phyloP scores from a whole-genome alignment of 2,888 invertebrate species.

The Bellardia pandia region DNA sequence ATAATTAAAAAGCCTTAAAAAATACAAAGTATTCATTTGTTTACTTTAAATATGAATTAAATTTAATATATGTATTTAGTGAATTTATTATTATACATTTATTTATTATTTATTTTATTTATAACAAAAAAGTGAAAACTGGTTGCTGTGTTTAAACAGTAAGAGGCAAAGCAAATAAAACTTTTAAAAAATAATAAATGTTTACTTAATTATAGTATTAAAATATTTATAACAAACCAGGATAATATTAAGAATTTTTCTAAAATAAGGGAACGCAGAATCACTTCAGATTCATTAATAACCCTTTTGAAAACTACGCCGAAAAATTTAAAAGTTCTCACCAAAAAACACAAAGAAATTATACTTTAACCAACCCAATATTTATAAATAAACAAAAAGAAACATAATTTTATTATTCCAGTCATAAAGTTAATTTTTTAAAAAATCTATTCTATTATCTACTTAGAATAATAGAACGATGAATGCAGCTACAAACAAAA shows the following conservation, averaged over 20 bases:
- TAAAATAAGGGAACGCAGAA: too few species aligned
- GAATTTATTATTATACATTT: too few species aligned
- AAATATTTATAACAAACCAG: too few species aligned
- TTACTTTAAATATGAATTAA: neutral
- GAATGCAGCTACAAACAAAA: slow-evolving; percentile 21
- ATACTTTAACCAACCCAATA: neutral
- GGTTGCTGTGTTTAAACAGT: neutral
- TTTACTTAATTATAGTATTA: too few species aligned
- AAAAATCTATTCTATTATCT: slow-evolving; percentile 13
- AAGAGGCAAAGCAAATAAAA: too few species aligned
- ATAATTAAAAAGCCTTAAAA: neutral
- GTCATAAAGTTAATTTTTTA: slow-evolving; percentile 16
- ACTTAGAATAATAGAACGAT: neutral
- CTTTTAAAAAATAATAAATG: too few species aligned
- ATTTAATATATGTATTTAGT: neutral
- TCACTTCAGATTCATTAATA: too few species aligned
- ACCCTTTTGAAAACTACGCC: too few species aligned
- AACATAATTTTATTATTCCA: slow-evolving; percentile 24
- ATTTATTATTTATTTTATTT: too few species aligned
- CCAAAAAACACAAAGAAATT: neutral
- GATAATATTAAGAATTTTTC: too few species aligned
- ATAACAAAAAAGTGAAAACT: too few species aligned
- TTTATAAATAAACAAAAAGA: slow-evolving; percentile 17
- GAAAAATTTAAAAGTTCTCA: neutral
- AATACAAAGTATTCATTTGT: neutral